These are phyloP conservation scores for Clarias batrachus DNA, from an alignment of 2,113 vertebrate genomes.

Conservation along the genomic window DNA sequence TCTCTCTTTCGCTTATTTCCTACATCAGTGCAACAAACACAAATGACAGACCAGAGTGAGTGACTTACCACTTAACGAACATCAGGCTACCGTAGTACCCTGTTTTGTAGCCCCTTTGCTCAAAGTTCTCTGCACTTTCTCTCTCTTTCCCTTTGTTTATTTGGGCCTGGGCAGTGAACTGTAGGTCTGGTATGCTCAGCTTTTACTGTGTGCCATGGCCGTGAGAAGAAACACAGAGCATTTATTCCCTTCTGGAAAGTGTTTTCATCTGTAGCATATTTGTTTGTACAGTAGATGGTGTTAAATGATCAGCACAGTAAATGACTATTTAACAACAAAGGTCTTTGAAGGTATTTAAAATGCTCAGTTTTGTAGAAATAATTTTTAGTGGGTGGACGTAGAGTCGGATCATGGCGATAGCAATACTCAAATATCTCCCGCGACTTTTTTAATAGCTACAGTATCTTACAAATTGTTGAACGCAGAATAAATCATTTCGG, in stretches of 20 bases:
- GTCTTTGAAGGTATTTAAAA: neutral
- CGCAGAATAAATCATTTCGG: no score
- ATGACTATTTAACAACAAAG: neutral
- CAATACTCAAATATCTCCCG: no score
- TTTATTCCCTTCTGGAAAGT: slow-evolving; percentile 34
- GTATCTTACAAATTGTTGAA: no score
- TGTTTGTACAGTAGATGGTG: slow-evolving; percentile 4
- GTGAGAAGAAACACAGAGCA: slow-evolving; percentile 46
- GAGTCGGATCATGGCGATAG: neutral
- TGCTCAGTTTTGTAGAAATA: neutral
- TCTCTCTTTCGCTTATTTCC: slow-evolving; percentile 7
- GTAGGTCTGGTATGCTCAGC: slow-evolving; percentile 15
- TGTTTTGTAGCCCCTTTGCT: neutral
- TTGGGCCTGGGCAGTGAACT: slow-evolving; percentile 42
- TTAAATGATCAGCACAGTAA: neutral
- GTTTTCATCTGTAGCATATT: slow-evolving; percentile 20
- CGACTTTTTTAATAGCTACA: neutral
- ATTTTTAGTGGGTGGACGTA: neutral
- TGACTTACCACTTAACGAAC: slow-evolving; percentile 58
- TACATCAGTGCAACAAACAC: slow-evolving; percentile 55
- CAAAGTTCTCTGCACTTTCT: neutral
- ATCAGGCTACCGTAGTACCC: slow-evolving; percentile 60
- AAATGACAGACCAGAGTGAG: slow-evolving; percentile 66
- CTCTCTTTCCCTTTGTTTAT: slow-evolving; percentile 41
- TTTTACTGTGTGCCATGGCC: slow-evolving; percentile 11